These are phyloP conservation scores for Folsomia manolachei DNA, from an alignment of 2,888 invertebrate species.

Conservation along the genomic window DNA sequence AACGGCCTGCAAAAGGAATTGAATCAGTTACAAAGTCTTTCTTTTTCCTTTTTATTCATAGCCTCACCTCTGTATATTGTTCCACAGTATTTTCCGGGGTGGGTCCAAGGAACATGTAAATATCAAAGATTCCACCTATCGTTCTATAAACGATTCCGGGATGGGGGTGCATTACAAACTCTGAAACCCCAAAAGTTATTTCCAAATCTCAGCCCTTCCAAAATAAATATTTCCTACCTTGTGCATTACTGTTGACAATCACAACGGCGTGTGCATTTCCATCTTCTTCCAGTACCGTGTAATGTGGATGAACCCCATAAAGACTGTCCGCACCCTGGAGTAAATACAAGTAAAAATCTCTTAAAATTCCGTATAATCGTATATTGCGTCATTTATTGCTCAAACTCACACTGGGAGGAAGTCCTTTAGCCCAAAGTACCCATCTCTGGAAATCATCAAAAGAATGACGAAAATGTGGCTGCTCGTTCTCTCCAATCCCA, in stretches of 20 bases:
- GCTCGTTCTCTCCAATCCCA: constrained; percentile 57
- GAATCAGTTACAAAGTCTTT: too few species aligned
- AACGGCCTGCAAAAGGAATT: constrained; percentile 57
- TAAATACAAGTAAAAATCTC: background rate
- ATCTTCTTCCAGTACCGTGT: constrained; percentile 67
- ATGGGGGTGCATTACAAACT: constrained; percentile 72
- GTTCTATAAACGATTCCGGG: constrained; percentile 78
- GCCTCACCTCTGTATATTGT: constrained; percentile 68
- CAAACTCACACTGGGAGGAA: constrained; percentile 49
- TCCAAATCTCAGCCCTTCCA: background rate
- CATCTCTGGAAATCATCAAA: constrained; percentile 52
- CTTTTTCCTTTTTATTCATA: too few species aligned
- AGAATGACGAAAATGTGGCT: constrained; percentile 53
- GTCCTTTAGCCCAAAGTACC: constrained; percentile 55
- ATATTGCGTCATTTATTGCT: too few species aligned
- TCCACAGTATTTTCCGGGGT: constrained; percentile 65
- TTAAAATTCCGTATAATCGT: background rate
- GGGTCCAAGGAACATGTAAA: constrained; percentile 75
- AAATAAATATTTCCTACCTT: constrained; percentile 61
- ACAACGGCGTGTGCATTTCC: constrained; percentile 73
- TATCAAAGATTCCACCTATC: constrained; percentile 76
- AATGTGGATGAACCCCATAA: constrained; percentile 70
- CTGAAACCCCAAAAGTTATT: constrained; percentile 62
- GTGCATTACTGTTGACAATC: constrained; percentile 77
- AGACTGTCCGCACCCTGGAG: constrained; percentile 36